Base-by-base conservation (phyloP, 1,140 invertebrate species). In the Brachystomella parvula region DNA sequence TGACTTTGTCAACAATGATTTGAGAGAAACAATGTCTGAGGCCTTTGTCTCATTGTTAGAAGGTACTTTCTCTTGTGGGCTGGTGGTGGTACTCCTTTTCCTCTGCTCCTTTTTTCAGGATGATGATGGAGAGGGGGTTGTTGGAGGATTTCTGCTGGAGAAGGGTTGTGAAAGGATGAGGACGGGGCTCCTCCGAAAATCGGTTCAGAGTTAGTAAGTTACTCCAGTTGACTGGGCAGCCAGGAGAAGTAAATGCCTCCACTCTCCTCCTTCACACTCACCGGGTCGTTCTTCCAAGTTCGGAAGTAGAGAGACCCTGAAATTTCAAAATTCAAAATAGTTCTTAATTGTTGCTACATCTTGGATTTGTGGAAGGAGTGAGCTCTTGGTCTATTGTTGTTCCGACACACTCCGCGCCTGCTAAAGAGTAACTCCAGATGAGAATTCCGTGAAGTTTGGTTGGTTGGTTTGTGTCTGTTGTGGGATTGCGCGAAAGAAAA, bases 401-500 rank as follows among this genome's bases (percentile, higher is more conserved):
- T 39, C 35, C 19, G 6, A 9, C 6, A 6, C 35, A 6, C 19
- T 39, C 35, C 35, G 35, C 35, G 35, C 35, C 35, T 39, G 35
- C 35, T 39, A 39, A 39, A 9, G 19, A 6, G 39, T n/a, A n/a
- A n/a, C n/a, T n/a, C n/a, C n/a, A n/a, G n/a, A n/a, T n/a, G n/a
- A n/a, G n/a, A n/a, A n/a, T n/a, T n/a, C n/a, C n/a, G n/a, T n/a
- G 39, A n/a, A 44, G 9, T 44, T 44, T 44, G n/a, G 39, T 44
- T 44, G 39, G 39, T 44, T 12, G 21, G 15, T 3, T 53, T 53
- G 49, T 53, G 15, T 15, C 49, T 53, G 49, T 53, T 53, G 49
- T 53, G 49, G 49, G 49, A 53, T 19, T 53, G 49, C 49, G 49
- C 49, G 49, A 53, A 53, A 24, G 49, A 15, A 53, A 53, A 12